Percentiles rank a stretch among this genome's conserved stretches.
phyloP scores from a whole-genome alignment of 1,140 invertebrate species.

The Tetraneura akinire region DNA sequence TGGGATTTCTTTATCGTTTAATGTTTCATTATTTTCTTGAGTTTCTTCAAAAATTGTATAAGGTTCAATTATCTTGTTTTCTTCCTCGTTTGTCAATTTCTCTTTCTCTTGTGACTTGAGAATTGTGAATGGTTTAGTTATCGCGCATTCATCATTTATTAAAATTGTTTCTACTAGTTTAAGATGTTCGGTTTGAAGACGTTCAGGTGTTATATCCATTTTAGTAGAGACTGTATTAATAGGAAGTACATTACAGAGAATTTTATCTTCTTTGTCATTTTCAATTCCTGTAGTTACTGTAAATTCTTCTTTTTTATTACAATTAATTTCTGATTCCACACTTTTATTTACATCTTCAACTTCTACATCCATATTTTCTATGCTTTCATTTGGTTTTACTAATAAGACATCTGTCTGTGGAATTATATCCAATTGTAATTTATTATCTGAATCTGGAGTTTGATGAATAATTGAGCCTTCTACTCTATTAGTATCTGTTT shows the following conservation, averaged over 20 bases:
- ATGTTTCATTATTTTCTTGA: neutral
- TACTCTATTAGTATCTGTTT: conserved; percentile 37
- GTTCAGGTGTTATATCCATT: conserved; percentile 12
- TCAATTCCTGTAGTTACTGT: neutral
- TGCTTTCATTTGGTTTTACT: neutral
- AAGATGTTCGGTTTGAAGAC: neutral
- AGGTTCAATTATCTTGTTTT: neutral
- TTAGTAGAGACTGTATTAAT: conserved; percentile 1
- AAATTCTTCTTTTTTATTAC: conserved; percentile 22
- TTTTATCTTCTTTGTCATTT: conserved; percentile 5
- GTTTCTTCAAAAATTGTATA: conserved; percentile 2
- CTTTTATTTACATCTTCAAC: neutral
- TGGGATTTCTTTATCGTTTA: neutral
- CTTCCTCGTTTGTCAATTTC: neutral
- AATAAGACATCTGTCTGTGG: neutral
- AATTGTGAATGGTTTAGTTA: neutral
- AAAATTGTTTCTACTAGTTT: neutral
- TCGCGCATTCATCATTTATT: neutral
- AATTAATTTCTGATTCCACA: neutral
- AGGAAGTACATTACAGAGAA: neutral
- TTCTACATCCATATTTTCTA: conserved; percentile 31
- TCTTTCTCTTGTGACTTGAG: neutral
- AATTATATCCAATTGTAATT: neutral
- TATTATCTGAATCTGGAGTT: conserved; percentile 42
- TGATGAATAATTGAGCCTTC: conserved; percentile 53